Evolutionary conservation across 2,888 invertebrate genomes (phyloP).

Genomic region (Epistrophe eligans): DNA sequence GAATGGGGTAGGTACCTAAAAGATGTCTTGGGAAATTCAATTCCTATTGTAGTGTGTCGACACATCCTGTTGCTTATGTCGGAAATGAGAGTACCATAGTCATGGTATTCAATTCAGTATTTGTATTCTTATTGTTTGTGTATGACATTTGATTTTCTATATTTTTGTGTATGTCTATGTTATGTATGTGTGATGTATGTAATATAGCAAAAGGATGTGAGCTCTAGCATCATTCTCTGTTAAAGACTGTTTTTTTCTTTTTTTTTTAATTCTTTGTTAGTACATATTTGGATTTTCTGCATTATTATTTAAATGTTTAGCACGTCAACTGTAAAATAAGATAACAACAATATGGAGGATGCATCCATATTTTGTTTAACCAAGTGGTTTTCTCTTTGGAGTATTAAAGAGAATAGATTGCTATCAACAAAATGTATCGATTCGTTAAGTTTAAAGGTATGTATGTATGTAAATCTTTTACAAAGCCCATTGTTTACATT

Average conservation of each 20-base stretch:
- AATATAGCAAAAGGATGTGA: slow-evolving; percentile 50
- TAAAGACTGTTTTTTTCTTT: not conserved
- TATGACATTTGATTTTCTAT: slow-evolving; percentile 63
- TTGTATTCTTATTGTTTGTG: slow-evolving; percentile 62
- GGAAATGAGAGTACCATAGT: slow-evolving; percentile 69
- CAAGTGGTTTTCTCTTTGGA: slow-evolving; percentile 1
- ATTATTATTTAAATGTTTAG: slow-evolving; percentile 55
- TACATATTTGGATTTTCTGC: slow-evolving; percentile 23
- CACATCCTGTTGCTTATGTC: slow-evolving; percentile 75
- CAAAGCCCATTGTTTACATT: not conserved
- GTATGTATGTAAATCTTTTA: not conserved
- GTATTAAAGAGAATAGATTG: not conserved
- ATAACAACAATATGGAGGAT: slow-evolving; percentile 18
- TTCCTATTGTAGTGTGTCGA: slow-evolving; percentile 72
- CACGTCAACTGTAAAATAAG: slow-evolving; percentile 46
- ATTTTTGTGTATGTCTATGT: not conserved
- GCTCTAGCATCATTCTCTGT: slow-evolving; percentile 33
- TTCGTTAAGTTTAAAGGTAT: not conserved
- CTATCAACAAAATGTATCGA: not conserved
- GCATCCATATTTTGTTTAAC: slow-evolving; percentile 23
- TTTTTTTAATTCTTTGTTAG: not conserved
- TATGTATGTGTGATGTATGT: not conserved
- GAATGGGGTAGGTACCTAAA: slow-evolving; percentile 62
- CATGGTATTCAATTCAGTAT: slow-evolving; percentile 63
- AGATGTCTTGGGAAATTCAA: slow-evolving; percentile 74